Evolutionary conservation across 2,797 vertebrate species (phyloP).

Genomic region (Chromis chromis): DNA sequence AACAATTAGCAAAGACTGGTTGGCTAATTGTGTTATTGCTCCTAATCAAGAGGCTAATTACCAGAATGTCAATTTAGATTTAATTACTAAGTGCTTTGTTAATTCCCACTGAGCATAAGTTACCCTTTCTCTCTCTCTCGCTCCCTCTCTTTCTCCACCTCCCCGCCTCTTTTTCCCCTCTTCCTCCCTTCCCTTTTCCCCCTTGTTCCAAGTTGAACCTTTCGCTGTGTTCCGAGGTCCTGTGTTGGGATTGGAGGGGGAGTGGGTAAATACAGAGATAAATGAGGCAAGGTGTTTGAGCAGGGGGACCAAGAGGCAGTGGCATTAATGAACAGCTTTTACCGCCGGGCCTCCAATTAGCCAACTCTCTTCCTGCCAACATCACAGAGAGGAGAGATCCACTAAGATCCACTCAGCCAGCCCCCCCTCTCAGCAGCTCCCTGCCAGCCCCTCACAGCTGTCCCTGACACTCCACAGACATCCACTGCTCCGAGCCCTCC

Average conservation of each 20-base stretch:
- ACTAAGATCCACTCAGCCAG: constrained; percentile 57
- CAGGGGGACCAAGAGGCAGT: constrained; percentile 73
- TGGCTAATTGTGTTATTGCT: constrained; percentile 97
- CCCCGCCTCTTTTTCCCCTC: constrained; percentile 50
- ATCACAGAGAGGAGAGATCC: constrained; percentile 74
- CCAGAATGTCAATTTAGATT: constrained; percentile 98
- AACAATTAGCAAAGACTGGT: constrained; percentile 95
- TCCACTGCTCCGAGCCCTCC: constrained; percentile 5
- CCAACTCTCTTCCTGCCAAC: constrained; percentile 66
- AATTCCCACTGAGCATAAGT: constrained; percentile 89
- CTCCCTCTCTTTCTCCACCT: constrained; percentile 31
- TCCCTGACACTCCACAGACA: constrained; percentile 34
- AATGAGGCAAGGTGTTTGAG: constrained; percentile 82
- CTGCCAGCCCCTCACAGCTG: constrained; percentile 41
- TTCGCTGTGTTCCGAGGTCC: constrained; percentile 69
- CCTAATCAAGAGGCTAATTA: constrained; percentile 99
- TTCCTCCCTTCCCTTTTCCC: constrained; percentile 39
- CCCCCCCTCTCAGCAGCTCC: background rate
- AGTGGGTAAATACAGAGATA: constrained; percentile 80
- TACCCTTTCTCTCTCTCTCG: constrained; percentile 70
- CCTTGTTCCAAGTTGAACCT: constrained; percentile 68
- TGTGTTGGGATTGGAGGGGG: constrained; percentile 61
- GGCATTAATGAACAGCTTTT: constrained; percentile 84
- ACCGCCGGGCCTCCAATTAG: constrained; percentile 84
- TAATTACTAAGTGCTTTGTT: constrained; percentile 97